Evolutionary conservation across 2,113 vertebrate species (phyloP).

Genomic region (Hipposideros armiger): DNA sequence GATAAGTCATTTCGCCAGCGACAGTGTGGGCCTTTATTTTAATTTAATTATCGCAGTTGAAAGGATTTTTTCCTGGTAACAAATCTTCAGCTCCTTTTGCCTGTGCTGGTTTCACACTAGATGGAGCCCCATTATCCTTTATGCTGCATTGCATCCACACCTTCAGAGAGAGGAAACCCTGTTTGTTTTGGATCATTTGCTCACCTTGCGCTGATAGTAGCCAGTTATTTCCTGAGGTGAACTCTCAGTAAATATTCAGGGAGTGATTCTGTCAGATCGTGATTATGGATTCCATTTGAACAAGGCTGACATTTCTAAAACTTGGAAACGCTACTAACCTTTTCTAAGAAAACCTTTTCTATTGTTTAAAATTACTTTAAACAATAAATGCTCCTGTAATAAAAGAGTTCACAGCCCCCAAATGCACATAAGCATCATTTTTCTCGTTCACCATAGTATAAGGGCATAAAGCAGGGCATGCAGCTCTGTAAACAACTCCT

Average conservation of each 20-base stretch:
- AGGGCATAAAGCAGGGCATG: not conserved
- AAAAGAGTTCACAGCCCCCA: not conserved
- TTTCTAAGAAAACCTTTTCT: constrained; percentile 61
- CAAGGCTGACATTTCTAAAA: constrained; percentile 54
- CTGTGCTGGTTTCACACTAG: not conserved
- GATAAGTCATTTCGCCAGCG: not conserved
- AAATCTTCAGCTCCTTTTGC: not conserved
- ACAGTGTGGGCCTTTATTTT: not conserved
- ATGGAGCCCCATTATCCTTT: not conserved
- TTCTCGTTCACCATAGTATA: not conserved
- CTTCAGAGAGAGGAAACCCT: not conserved
- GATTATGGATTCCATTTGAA: constrained; percentile 13
- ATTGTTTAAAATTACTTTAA: constrained; percentile 27
- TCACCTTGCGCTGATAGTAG: not conserved
- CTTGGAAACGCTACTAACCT: not conserved
- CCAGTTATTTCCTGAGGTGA: constrained; percentile 42
- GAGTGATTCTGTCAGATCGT: not conserved
- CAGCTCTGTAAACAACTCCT: not conserved
- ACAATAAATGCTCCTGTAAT: constrained; percentile 21
- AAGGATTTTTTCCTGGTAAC: not conserved
- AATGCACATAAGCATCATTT: not conserved
- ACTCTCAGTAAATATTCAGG: not conserved
- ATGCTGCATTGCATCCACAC: not conserved
- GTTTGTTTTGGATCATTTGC: not conserved
- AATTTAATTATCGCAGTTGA: constrained; percentile 38